These are phyloP conservation scores for Diprion similis DNA, from an alignment of 1,140 invertebrate genomes.

Conservation along the genomic window DNA sequence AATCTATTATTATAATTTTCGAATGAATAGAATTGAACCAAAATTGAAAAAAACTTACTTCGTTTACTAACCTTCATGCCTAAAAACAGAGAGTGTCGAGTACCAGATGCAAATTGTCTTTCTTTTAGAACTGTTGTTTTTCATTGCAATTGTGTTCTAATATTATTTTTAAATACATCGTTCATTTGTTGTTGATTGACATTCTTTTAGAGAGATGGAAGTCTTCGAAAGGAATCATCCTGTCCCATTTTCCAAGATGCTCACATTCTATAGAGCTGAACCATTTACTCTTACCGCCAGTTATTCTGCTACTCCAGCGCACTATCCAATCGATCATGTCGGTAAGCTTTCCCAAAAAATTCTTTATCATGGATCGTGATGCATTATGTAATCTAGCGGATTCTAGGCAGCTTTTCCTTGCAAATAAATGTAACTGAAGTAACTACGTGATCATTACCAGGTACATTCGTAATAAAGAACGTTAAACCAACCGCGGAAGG, in stretches of 20 bases:
- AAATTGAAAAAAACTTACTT: too few relatives aligned
- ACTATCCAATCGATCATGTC: slow-evolving; percentile 77
- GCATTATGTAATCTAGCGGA: slow-evolving; percentile 16
- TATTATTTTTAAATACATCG: slow-evolving; percentile 5
- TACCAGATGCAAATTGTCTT: background rate
- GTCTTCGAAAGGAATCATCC: slow-evolving; percentile 89
- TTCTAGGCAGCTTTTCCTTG: slow-evolving; percentile 19
- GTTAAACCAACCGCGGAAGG: slow-evolving; percentile 86
- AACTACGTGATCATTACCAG: slow-evolving; percentile 57
- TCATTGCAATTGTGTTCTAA: background rate
- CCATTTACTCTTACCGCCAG: slow-evolving; percentile 86
- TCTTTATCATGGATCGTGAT: slow-evolving; percentile 14
- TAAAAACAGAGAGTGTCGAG: too few relatives aligned
- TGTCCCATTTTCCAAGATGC: slow-evolving; percentile 91
- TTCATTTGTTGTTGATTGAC: slow-evolving; percentile 30
- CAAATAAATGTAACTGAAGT: slow-evolving; percentile 5
- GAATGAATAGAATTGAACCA: too few relatives aligned
- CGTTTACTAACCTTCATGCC: too few relatives aligned
- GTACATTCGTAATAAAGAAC: slow-evolving; percentile 83
- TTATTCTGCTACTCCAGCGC: slow-evolving; percentile 76
- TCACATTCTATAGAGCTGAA: slow-evolving; percentile 90
- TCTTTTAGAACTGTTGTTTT: slow-evolving; percentile 2
- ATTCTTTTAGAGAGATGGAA: slow-evolving; percentile 69
- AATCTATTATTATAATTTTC: too few relatives aligned
- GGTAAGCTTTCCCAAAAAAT: slow-evolving; percentile 65